Base-by-base conservation (phyloP, 2,113 vertebrate genomes). In the Nothocercus julius region DNA sequence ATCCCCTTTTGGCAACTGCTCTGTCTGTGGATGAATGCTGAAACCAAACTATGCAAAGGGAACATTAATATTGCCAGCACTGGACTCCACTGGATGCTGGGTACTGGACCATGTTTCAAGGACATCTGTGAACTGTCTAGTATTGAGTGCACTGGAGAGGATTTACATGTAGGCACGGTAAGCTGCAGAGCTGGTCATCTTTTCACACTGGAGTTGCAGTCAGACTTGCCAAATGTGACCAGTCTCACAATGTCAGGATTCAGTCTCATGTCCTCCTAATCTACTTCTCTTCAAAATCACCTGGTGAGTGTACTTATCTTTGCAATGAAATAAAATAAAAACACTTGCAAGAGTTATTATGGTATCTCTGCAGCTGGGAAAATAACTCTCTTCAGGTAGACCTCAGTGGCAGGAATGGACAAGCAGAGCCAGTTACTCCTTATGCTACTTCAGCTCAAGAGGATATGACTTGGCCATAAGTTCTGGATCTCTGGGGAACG, bases 1-100 rank as follows among this genome's bases (percentile, higher is more conserved):
- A 97, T 85, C 85, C 92, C 92, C 92, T 91, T 91, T 93, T 94
- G 90, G 93, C 90, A 93, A 22, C 64, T 17, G 25, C 22, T 51
- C 42, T 7, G 3, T 74, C 20, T 93, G 47, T 88, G 93, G 53
- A 86, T 88, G 70, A 90, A 78, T 56, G 15, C 32, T 90, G 87
- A 85, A 83, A 28, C 56, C 90, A 66, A 68, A 81, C n/a, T 92
- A 73, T 67, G 73, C 92, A 91, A 95, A 90, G 66, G 76, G 64
- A 72, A 70, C 64, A 74, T 9, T 44, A 20, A 17, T 73, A 18
- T 14, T 94, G 95, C 94, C 94, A 95, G 47, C 72, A 44, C 59
- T 73, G 74, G 66, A 28, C 53, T 93, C 13, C 53, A 24, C 38
- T 88, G 76, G 64, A 85, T 61, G 21, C 5, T 63, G 27, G 68